Percentiles rank a stretch among this genome's conserved stretches.
Conservation (phyloP, 2,113 vertebrate species). For the Rhizomys pruinosus region DNA sequence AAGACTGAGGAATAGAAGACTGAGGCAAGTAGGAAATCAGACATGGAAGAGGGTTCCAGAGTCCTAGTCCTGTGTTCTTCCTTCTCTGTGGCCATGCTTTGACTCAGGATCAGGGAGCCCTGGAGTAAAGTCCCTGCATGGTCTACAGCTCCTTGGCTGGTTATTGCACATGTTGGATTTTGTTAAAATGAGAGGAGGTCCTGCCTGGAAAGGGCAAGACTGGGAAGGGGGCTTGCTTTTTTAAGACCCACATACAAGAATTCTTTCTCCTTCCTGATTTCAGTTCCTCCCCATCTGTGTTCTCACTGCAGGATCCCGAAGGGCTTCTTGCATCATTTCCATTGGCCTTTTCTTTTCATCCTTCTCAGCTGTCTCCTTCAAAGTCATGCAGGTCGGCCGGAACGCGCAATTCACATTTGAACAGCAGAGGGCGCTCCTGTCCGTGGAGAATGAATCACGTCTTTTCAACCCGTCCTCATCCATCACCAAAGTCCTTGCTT, state of each 20-base stretch:
- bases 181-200: not conserved
- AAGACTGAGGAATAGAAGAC: not conserved
- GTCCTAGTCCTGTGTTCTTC: not conserved
- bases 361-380: not conserved
- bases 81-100: not conserved
- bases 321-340: not conserved
- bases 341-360: not conserved
- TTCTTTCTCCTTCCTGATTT: not conserved
- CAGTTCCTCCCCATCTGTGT: not conserved
- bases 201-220: not conserved
- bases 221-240: not conserved
- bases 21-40: not conserved
- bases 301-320: too few species aligned
- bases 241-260: not conserved
- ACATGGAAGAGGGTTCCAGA: not conserved
- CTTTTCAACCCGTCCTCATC: rapidly evolving
- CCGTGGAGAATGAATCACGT: conserved; percentile 1
- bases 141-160: not conserved
- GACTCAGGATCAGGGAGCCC: not conserved
- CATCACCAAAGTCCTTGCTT: not conserved
- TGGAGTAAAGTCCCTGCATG: not conserved
- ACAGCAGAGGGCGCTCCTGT: conserved; percentile 75
- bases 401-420: not conserved
- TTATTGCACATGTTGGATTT: not conserved
- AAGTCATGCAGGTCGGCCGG: rapidly evolving